Percentiles rank a stretch among this genome's conserved stretches.
These are phyloP conservation scores for Penaeus monodon DNA, from an alignment of 2,888 invertebrate genomes.

Conservation along the genomic window DNA sequence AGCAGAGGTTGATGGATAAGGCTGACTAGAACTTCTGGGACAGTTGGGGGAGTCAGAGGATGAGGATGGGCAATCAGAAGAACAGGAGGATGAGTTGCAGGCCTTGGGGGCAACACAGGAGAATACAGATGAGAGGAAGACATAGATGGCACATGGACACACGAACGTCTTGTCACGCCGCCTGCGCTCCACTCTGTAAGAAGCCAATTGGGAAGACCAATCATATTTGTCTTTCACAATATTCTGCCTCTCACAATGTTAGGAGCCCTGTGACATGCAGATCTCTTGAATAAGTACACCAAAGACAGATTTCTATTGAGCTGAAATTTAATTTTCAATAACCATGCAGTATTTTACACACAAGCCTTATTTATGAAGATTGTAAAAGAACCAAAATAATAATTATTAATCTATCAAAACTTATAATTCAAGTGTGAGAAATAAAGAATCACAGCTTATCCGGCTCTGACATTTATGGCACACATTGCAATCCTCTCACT, in stretches of 20 bases:
- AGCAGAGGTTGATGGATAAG: conserved; percentile 42
- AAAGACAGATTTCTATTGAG: no score
- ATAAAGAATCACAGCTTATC: no score
- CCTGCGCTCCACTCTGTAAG: conserved; percentile 61
- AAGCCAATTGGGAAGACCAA: conserved; percentile 58
- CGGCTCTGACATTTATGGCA: no score
- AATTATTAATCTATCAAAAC: no score
- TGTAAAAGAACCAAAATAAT: no score
- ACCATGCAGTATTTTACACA: no score
- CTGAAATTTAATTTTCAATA: no score
- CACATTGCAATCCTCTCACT: no score
- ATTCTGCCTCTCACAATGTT: conserved; percentile 21
- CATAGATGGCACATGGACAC: conserved; percentile 63
- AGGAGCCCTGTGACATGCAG: conserved; percentile 4
- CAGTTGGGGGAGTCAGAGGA: conserved; percentile 45
- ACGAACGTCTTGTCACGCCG: conserved; percentile 61
- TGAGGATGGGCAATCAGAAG: conserved; percentile 48
- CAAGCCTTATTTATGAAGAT: no score
- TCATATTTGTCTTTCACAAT: conserved; percentile 49
- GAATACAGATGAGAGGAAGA: conserved; percentile 62
- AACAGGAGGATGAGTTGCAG: conserved; percentile 51
- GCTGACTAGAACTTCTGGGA: conserved; percentile 45
- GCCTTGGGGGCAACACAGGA: conserved; percentile 59
- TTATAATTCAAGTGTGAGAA: no score
- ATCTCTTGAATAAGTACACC: not conserved